Evolutionary conservation across 2,797 vertebrate genomes (phyloP).

Genomic region (Vireo griseus): DNA sequence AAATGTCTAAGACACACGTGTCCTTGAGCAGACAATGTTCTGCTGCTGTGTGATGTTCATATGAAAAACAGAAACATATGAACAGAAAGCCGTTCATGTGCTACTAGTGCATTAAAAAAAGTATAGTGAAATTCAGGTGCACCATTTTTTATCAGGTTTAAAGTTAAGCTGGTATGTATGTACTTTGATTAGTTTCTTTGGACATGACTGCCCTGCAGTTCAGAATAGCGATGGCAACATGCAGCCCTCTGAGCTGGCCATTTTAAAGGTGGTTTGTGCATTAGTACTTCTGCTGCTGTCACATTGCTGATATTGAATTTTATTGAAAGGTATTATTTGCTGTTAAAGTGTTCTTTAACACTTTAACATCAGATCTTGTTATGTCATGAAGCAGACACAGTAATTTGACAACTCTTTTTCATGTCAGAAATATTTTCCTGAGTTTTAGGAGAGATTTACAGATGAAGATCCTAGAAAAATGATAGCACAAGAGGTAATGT

Average conservation of each 20-base stretch:
- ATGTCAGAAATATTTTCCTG: background rate
- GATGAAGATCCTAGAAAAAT: background rate
- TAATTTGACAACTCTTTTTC: background rate
- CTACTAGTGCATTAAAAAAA: background rate
- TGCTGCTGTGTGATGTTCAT: background rate
- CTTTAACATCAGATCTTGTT: background rate
- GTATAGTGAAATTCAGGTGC: background rate
- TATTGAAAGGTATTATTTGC: background rate
- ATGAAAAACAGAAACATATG: too few species aligned
- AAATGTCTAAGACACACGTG: fast-evolving
- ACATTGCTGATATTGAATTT: background rate
- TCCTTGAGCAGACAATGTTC: background rate
- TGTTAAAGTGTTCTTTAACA: background rate
- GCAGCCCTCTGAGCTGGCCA: background rate
- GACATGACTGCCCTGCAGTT: background rate
- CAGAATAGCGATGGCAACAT: background rate
- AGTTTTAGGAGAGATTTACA: background rate
- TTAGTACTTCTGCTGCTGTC: background rate
- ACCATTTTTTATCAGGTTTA: background rate
- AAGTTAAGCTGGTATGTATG: background rate
- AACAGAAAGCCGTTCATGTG: background rate
- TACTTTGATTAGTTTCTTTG: background rate
- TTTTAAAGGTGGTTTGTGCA: background rate
- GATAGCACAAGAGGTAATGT: background rate
- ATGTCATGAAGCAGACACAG: background rate